A percentile compares a stretch with the other conserved stretches of the same genome.
phyloP scores from a whole-genome alignment of 2,888 invertebrate species.

The Microctonus brassicae region DNA sequence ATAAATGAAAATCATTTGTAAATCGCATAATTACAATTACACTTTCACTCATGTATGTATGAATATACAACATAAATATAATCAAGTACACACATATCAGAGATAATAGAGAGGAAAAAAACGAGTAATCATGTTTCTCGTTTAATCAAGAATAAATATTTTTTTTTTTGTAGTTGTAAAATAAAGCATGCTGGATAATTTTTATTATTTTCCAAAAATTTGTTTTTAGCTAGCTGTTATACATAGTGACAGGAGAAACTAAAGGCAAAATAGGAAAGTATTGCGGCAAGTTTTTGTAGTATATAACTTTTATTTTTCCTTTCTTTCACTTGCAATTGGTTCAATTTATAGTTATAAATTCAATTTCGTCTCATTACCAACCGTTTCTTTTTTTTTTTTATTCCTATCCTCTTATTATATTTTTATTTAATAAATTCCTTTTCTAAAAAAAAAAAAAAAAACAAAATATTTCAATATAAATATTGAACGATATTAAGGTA shows the following conservation, averaged over 20 bases:
- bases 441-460: not conserved
- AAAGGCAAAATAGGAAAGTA: slow-evolving; percentile 66
- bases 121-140: slow-evolving; percentile 20
- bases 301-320: slow-evolving; percentile 12
- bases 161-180: slow-evolving; percentile 41
- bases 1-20: too few relatives aligned
- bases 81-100: slow-evolving; percentile 14
- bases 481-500: too few relatives aligned
- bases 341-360: too few relatives aligned
- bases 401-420: slow-evolving; percentile 19
- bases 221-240: slow-evolving; percentile 68
- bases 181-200: slow-evolving; percentile 66
- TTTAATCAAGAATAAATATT: slow-evolving; percentile 39
- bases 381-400: slow-evolving; percentile 36
- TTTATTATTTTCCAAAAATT: slow-evolving; percentile 30
- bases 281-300: slow-evolving; percentile 59
- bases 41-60: too few relatives aligned
- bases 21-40: too few relatives aligned
- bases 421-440: too few relatives aligned
- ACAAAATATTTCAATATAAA: not conserved
- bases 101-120: slow-evolving; percentile 30
- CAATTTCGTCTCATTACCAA: not conserved
- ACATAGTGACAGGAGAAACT: slow-evolving; percentile 70
- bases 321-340: not conserved
- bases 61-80: too few relatives aligned